Base-by-base conservation (phyloP, 2,113 vertebrate genomes). In the Callochromis pleurospilus region DNA sequence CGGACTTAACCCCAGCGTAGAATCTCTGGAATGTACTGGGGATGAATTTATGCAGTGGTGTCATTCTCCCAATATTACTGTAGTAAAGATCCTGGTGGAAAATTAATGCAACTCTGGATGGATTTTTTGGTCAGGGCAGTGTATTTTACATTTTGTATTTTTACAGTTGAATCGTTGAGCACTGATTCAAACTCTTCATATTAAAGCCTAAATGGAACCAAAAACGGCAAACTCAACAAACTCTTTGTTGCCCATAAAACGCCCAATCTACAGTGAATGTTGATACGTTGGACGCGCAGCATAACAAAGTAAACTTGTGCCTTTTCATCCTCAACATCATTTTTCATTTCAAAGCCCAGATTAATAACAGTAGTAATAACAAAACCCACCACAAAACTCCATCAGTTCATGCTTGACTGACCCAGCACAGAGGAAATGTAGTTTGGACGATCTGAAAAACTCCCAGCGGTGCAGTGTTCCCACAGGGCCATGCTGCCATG, bases 261-360 rank as follows among this genome's bases (percentile, higher is more conserved):
- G 88, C 13, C 81, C 47, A 24, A 68, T 62, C 36, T 86, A 80
- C 87, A 84, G 60, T 42, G 26, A 9, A 29, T 60, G 89, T 33
- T 84, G 85, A 90, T 90, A 92, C 62, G 4, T 91, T 47, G 80
- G 89, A 85, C 87, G 83, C 86, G 82, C 82, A 87, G 88, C 87
- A 77, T 79, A 88, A 79, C 53, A 91, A 92, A 90, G 90, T 82
- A 92, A 90, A 82, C 80, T 81, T 29, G 54, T 75, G 73, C 21
- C 87, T 86, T 81, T 80, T 89, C 81, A 82, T 73, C 65, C 86
- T 87, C 62, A 3, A 33, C 68, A 11, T 91, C 53, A 49, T 86
- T 87, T 88, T 38, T 90, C 84, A 82, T 77, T 92, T 91, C 90
- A 91, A 92, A 93, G 90, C 85, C 62, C 29, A 92, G 90, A 93